phyloP scores from a whole-genome alignment of 2,113 vertebrate species.

The Galbula dea region DNA sequence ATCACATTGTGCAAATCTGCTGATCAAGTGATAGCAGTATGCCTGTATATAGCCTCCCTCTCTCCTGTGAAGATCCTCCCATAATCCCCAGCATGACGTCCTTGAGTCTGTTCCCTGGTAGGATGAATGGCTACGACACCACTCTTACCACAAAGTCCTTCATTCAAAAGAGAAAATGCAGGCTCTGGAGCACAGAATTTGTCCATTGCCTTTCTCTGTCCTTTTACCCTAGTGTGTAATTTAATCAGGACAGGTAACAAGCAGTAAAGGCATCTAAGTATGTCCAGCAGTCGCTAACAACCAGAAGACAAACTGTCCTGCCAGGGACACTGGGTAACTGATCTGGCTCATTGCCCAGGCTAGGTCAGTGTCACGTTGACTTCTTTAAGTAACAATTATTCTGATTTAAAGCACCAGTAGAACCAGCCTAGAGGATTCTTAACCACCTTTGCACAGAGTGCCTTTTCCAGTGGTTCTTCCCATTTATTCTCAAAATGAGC shows the following conservation, averaged over 20 bases:
- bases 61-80: not conserved
- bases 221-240: not conserved
- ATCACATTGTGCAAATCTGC: not conserved
- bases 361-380: not conserved
- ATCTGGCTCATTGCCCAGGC: not conserved
- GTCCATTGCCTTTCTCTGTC: not conserved
- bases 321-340: not conserved
- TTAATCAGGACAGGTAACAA: not conserved
- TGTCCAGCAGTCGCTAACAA: not conserved
- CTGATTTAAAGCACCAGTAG: not conserved
- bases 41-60: not conserved
- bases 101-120: not conserved
- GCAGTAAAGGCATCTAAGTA: not conserved
- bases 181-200: not conserved
- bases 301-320: not conserved
- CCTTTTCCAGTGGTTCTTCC: not conserved
- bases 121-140: not conserved
- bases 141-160: not conserved
- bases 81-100: not conserved
- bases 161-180: not conserved
- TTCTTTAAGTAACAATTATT: not conserved
- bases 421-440: not conserved
- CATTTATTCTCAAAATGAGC: not conserved
- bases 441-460: not conserved
- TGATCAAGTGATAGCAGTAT: not conserved